Base-by-base conservation (phyloP, 2,797 vertebrate species). In the Poeciliopsis paucimaculata region DNA sequence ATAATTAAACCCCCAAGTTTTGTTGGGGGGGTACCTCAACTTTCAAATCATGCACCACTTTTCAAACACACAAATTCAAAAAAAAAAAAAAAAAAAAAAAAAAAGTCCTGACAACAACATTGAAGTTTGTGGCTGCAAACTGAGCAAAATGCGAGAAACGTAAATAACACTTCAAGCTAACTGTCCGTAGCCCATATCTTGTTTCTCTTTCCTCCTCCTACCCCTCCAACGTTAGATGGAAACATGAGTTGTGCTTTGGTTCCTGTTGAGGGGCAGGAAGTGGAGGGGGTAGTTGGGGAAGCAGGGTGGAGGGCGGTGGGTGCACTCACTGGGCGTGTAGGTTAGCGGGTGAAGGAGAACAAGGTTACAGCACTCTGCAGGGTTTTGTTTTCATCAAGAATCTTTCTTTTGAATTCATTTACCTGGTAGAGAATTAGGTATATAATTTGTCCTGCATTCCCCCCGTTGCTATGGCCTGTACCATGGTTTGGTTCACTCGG, bases 391-490 rank as follows among this genome's bases (percentile, higher is more conserved):
- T 79, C 34, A 87, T 72, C 71, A 64, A 84, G 87, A 86, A 78
- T 90, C 75, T 78, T 55, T 76, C 86, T 88, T 26, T 53, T 53
- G 85, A 57, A 85, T 93, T 93, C 85, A 95, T 95, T 95, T 95
- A 95, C 95, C 95, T 95, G 92, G 86, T 94, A 91, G 93, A 91
- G 90, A 90, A 88, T 95, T 96, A 96, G 93, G 95, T 95, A 95
- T 96, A 96, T 95, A 96, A 95, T 96, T 96, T 96, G 95, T 96
- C 96, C 90, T 96, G 96, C 94, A 96, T 95, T 90, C 95, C 95
- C 90, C 95, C 95, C 82, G 95, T 95, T 94, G 95, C 95, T 95
- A 96, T 94, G 94, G 95, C 95, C 93, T 95, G 96, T 93, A 96
- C 94, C 90, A 95, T 94, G 91, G 95, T 95, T 93, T 95, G 96